Percentiles rank a stretch among this genome's conserved stretches.
phyloP scores from a whole-genome alignment of 1,140 invertebrate species.

The Caenorhabditis brenneri region DNA sequence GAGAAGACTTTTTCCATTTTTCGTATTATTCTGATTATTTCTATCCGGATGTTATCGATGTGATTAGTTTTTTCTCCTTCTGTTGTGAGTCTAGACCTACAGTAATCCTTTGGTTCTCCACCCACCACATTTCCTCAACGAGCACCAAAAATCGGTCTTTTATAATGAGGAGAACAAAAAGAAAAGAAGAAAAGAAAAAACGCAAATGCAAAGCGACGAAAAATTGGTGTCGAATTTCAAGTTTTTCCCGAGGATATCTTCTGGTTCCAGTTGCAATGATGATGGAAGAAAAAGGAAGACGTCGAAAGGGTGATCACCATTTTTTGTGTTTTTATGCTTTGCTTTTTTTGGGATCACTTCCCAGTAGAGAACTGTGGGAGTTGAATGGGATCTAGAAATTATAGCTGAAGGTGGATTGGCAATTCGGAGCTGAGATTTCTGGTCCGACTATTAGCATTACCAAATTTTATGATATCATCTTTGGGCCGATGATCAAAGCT shows the following conservation, averaged over 20 bases:
- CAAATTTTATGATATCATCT: no score
- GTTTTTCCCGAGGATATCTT: slow-evolving; percentile 16
- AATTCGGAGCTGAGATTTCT: no score
- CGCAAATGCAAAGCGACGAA: slow-evolving; percentile 34
- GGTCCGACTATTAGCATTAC: no score
- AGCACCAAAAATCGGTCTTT: background rate
- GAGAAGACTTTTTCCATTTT: no score
- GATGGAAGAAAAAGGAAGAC: background rate
- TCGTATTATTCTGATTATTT: background rate
- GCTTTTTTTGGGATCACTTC: no score
- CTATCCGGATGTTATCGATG: background rate
- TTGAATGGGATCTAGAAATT: no score
- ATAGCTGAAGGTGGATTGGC: no score
- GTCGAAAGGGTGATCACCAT: background rate
- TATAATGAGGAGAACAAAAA: slow-evolving; percentile 18
- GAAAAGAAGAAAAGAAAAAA: slow-evolving; percentile 20
- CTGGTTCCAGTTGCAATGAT: slow-evolving; percentile 18
- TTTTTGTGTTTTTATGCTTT: background rate
- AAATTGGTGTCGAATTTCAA: slow-evolving; percentile 38
- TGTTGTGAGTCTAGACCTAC: background rate
- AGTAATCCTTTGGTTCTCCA: background rate
- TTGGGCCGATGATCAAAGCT: no score
- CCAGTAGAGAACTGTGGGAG: no score
- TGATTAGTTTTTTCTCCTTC: background rate
- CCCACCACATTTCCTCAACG: background rate